A percentile compares a stretch with the other conserved stretches of the same genome.
phyloP scores from a whole-genome alignment of 2,797 vertebrate species.

The Ctenopoma kingsleyae region DNA sequence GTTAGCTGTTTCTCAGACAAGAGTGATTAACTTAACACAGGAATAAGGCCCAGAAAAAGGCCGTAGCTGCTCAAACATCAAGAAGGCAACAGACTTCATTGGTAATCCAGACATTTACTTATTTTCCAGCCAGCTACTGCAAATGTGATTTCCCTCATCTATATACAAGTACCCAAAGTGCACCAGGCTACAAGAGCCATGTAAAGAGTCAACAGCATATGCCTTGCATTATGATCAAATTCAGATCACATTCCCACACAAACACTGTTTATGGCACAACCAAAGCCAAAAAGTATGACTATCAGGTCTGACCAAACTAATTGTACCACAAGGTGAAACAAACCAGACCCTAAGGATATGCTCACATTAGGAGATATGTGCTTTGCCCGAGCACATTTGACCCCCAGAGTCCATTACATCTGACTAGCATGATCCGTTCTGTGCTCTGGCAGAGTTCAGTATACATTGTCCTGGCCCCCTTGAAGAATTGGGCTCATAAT shows the following conservation, averaged over 20 bases:
- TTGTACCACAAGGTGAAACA: no score
- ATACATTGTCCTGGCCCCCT: no score
- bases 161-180: not conserved
- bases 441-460: no score
- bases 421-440: no score
- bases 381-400: no score
- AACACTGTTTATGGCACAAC: not conserved
- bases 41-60: no score
- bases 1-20: not conserved
- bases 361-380: not conserved
- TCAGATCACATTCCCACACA: not conserved
- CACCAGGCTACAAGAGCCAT: not conserved
- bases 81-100: not conserved
- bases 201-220: not conserved
- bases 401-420: no score
- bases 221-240: not conserved
- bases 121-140: not conserved
- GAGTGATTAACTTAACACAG: not conserved
- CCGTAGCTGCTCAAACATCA: not conserved
- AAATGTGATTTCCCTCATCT: conserved; percentile 2
- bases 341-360: not conserved
- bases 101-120: not conserved
- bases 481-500: no score
- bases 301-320: not conserved
- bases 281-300: not conserved